A percentile compares a stretch with the other conserved stretches of the same genome.
phyloP scores from a whole-genome alignment of 2,113 vertebrate species.

The Pica pica region DNA sequence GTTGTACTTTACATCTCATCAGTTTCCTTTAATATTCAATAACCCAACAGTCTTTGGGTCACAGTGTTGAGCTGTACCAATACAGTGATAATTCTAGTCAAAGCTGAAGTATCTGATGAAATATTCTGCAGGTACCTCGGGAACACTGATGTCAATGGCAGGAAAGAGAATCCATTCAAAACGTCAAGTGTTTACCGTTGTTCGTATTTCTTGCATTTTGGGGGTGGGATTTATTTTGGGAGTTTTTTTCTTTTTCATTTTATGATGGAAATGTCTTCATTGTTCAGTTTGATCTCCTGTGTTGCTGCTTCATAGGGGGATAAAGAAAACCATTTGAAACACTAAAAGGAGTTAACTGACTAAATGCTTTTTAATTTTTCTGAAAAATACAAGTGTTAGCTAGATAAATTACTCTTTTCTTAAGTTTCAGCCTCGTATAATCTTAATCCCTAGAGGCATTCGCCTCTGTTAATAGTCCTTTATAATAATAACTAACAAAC shows the following conservation, averaged over 20 bases:
- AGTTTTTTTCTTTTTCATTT: not conserved
- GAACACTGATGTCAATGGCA: not conserved
- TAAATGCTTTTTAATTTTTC: not conserved
- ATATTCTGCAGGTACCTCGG: fast-evolving
- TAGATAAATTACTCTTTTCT: not conserved
- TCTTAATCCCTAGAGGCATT: not conserved
- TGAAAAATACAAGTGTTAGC: not conserved
- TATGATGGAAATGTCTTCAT: not conserved
- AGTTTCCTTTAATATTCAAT: not conserved
- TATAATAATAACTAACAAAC: not conserved
- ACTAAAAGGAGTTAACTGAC: not conserved
- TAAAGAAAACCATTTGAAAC: not conserved
- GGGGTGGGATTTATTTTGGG: fast-evolving
- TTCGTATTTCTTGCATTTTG: not conserved
- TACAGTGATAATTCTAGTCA: not conserved
- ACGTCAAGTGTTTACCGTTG: not conserved
- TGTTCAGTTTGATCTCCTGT: not conserved
- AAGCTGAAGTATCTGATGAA: not conserved
- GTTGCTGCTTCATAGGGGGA: not conserved
- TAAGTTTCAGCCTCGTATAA: not conserved
- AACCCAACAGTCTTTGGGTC: not conserved
- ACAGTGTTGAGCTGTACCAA: not conserved
- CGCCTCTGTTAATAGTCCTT: not conserved
- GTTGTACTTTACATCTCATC: not conserved
- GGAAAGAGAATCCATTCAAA: not conserved